Evolutionary conservation across 1,140 invertebrate species (phyloP).

Genomic region (Oedothorax gibbosus): DNA sequence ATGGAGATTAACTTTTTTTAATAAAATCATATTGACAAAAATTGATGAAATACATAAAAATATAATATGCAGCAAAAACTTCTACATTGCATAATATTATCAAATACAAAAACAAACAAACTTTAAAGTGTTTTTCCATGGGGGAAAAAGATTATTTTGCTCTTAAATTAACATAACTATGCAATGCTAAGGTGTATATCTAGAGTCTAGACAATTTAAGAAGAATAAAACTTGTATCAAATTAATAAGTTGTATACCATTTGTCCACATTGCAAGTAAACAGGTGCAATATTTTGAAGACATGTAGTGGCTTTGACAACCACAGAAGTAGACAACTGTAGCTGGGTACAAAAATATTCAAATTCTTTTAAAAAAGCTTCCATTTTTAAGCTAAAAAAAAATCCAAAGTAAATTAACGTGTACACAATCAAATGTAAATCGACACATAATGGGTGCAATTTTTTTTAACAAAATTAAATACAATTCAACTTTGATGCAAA

Average conservation of each 20-base stretch:
- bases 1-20: no score
- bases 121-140: no score
- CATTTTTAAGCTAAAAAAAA: slow-evolving; percentile 1
- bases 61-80: no score
- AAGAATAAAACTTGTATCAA: not conserved
- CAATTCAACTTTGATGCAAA: not conserved
- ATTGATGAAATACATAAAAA: no score
- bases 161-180: no score
- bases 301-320: not conserved
- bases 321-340: slow-evolving; percentile 4
- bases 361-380: slow-evolving; percentile 9
- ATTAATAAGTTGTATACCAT: not conserved
- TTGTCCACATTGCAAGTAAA: slow-evolving; percentile 18
- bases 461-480: not conserved
- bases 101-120: no score
- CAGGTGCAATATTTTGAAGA: slow-evolving; percentile 13
- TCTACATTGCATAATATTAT: no score
- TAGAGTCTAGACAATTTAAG: no score
- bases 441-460: not conserved
- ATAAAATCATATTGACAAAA: no score
- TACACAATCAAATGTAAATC: not conserved
- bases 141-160: no score
- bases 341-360: slow-evolving; percentile 17
- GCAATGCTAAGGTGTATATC: no score
- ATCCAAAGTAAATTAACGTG: not conserved